phyloP scores from a whole-genome alignment of 1,140 invertebrate species.

The Drepana arcuata region DNA sequence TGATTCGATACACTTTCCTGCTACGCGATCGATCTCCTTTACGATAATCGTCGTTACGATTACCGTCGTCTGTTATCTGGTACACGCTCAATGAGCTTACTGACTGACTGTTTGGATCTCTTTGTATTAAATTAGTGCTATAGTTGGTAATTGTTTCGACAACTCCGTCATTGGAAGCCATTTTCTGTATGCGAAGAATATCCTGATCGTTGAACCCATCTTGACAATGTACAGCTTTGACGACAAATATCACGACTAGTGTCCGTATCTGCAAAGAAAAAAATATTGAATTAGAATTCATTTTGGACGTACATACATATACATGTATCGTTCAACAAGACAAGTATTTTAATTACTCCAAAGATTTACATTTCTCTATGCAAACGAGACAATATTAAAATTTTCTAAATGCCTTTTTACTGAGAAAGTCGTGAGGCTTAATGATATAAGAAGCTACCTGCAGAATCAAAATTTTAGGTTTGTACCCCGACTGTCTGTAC shows the following conservation, averaged over 20 bases:
- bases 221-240: constrained; percentile 42
- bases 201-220: constrained; percentile 54
- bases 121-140: constrained; percentile 40
- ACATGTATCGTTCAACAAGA: background rate
- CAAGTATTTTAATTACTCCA: background rate
- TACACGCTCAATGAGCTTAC: constrained; percentile 40
- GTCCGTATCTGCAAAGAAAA: constrained; percentile 63
- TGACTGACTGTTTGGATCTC: constrained; percentile 40
- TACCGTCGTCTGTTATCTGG: constrained; percentile 46
- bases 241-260: constrained; percentile 44
- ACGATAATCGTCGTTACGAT: constrained; percentile 39
- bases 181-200: constrained; percentile 39
- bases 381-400: too few relatives aligned
- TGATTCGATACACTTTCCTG: constrained; percentile 56
- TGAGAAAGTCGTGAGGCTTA: too few relatives aligned
- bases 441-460: too few relatives aligned
- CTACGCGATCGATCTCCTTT: constrained; percentile 30
- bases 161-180: constrained; percentile 36
- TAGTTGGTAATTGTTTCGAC: constrained; percentile 39
- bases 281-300: too few relatives aligned
- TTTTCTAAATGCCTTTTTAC: constrained; percentile 1
- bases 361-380: constrained; percentile 1
- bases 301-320: background rate
- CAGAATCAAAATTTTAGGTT: too few relatives aligned
- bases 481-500: too few relatives aligned